phyloP scores from a whole-genome alignment of 2,797 vertebrate genomes.

The Rachycentron canadum region DNA sequence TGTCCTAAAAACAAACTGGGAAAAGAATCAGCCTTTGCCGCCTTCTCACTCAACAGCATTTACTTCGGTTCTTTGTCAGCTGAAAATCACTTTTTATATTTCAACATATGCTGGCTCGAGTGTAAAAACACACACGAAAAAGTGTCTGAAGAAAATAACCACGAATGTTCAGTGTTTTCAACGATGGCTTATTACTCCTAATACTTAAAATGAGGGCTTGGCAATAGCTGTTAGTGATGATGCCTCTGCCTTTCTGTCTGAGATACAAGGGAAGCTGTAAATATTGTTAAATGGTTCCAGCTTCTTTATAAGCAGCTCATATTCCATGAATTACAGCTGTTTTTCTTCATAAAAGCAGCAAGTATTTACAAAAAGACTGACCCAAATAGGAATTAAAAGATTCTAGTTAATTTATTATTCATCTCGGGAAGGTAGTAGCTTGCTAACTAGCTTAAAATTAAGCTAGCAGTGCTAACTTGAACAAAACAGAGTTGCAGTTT shows the following conservation, averaged over 20 bases:
- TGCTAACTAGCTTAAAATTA: no score
- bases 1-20: conserved; percentile 27
- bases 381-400: no score
- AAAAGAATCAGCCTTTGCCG: conserved; percentile 8
- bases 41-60: conserved; percentile 43
- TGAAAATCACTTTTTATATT: conserved; percentile 5
- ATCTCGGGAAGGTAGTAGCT: no score
- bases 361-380: no score
- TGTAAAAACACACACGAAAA: conserved; percentile 8
- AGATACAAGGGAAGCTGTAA: background rate
- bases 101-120: conserved; percentile 15
- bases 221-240: background rate
- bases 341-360: no score
- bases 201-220: background rate
- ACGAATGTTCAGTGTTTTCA: background rate
- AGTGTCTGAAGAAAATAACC: conserved; percentile 3
- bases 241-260: background rate
- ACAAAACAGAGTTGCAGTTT: background rate
- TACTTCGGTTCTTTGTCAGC: conserved; percentile 23
- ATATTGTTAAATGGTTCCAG: background rate
- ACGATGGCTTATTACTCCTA: background rate
- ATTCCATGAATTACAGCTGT: no score
- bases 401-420: background rate
- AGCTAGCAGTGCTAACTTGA: background rate
- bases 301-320: no score